These are phyloP conservation scores for Linhomoeus sp. DNA, from an alignment of 2,888 invertebrate genomes.

Conservation along the genomic window DNA sequence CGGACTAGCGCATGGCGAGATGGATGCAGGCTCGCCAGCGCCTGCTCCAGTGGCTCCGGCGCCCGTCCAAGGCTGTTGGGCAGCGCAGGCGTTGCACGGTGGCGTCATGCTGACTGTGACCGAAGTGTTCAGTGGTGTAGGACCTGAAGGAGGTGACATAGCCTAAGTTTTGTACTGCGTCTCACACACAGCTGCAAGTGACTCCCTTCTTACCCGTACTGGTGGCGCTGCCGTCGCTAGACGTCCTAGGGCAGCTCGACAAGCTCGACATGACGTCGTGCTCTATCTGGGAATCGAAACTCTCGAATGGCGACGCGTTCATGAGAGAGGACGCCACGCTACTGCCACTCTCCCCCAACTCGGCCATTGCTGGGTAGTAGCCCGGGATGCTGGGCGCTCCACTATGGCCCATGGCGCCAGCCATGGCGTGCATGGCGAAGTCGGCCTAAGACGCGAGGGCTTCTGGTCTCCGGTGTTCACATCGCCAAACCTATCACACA, in stretches of 20 bases:
- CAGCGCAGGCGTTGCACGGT: not conserved
- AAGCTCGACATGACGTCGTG: constrained; percentile 27
- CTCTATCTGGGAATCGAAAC: constrained; percentile 30
- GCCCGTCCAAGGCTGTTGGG: too few relatives aligned
- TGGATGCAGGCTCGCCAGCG: constrained; percentile 5
- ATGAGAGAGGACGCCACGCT: constrained; percentile 3
- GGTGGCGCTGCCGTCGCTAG: constrained; percentile 4
- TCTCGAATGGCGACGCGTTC: constrained; percentile 26
- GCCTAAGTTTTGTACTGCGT: too few relatives aligned
- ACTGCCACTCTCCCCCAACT: not conserved
- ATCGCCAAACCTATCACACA: not conserved
- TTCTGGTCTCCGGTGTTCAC: not conserved
- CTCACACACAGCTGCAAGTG: not conserved
- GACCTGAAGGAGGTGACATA: too few relatives aligned
- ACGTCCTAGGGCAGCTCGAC: constrained; percentile 12
- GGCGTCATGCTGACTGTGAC: not conserved
- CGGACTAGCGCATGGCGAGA: constrained; percentile 1
- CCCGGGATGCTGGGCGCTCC: not conserved
- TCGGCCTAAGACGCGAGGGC: not conserved
- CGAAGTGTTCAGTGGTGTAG: too few relatives aligned
- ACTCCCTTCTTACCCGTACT: constrained; percentile 1
- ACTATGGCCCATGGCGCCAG: not conserved
- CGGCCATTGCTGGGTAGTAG: not conserved
- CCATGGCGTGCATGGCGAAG: not conserved
- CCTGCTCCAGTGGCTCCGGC: not conserved